A percentile compares a stretch with the other conserved stretches of the same genome.
phyloP scores from a whole-genome alignment of 2,113 vertebrate species.

The Catharus bicknelli region DNA sequence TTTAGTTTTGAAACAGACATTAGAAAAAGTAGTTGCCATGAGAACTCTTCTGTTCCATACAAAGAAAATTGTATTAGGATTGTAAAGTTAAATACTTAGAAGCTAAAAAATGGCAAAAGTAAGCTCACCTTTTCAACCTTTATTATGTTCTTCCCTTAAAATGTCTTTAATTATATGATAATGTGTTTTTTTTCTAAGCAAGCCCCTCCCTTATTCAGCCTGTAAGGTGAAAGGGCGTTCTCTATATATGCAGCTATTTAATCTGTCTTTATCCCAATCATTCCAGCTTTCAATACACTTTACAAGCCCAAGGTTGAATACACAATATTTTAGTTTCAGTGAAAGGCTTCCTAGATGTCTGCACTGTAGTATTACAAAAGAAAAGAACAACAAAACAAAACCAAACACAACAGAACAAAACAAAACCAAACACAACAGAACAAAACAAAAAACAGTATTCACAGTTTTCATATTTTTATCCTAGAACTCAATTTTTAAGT shows the following conservation, averaged over 20 bases:
- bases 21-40: conserved; percentile 13
- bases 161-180: neutral
- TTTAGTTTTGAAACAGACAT: conserved; percentile 2
- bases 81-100: neutral
- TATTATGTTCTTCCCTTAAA: neutral
- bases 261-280: neutral
- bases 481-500: neutral
- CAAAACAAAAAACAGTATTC: neutral
- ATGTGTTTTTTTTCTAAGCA: neutral
- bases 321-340: neutral
- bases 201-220: neutral
- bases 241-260: neutral
- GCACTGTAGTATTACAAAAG: neutral
- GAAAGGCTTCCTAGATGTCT: neutral
- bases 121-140: neutral
- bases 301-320: neutral
- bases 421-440: neutral
- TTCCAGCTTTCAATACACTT: neutral
- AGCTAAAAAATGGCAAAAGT: neutral
- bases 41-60: conserved; percentile 11
- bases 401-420: neutral
- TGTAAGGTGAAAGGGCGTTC: neutral
- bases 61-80: neutral
- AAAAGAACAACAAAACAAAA: neutral
- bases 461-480: neutral